These are phyloP conservation scores for Campopleginae sp. DNA, from an alignment of 2,888 invertebrate genomes.

Conservation along the genomic window DNA sequence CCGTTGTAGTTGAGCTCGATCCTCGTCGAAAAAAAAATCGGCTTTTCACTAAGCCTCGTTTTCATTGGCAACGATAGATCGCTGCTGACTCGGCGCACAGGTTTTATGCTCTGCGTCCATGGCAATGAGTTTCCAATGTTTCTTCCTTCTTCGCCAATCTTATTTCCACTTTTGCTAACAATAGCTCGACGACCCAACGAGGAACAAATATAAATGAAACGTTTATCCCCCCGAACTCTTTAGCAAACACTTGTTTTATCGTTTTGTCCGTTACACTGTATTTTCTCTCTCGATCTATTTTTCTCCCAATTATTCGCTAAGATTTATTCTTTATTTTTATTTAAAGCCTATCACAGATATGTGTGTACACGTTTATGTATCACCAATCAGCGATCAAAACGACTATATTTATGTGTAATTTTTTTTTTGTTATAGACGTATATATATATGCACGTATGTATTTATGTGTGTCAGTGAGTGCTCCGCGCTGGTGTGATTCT, in stretches of 20 bases:
- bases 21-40: constrained; percentile 10
- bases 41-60: constrained; percentile 63
- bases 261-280: neutral
- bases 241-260: constrained; percentile 9
- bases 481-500: constrained; percentile 30
- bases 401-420: neutral
- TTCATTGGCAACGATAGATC: constrained; percentile 55
- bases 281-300: constrained; percentile 7
- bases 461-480: constrained; percentile 17
- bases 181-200: neutral
- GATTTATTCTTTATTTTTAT: constrained; percentile 3
- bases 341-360: constrained; percentile 48
- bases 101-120: constrained; percentile 68
- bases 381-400: constrained; percentile 38
- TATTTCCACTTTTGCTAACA: neutral
- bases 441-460: constrained; percentile 10
- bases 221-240: constrained; percentile 15
- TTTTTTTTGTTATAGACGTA: neutral
- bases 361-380: constrained; percentile 8
- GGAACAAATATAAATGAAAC: neutral
- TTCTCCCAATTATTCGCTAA: neutral
- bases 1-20: constrained; percentile 16
- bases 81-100: constrained; percentile 59
- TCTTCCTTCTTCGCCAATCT: constrained; percentile 3
- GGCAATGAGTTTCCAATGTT: constrained; percentile 59